A percentile compares a stretch with the other conserved stretches of the same genome.
Evolutionary conservation across 2,888 invertebrate genomes (phyloP).

Genomic region (Carterocephalus palaemon): DNA sequence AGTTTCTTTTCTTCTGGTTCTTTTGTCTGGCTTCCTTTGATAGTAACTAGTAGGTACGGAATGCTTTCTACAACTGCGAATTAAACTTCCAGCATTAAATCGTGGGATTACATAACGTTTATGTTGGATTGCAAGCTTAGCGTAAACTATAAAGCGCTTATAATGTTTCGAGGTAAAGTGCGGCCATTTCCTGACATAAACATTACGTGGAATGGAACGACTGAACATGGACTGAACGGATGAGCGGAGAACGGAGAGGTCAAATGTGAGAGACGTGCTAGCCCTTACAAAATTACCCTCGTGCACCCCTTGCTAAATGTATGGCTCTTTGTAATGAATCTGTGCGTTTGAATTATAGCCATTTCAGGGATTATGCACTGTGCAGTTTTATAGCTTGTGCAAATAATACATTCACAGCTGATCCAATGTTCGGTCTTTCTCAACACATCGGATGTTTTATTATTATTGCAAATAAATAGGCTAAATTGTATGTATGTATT

Average conservation of each 20-base stretch:
- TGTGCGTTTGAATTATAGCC: no score
- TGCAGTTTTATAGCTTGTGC: no score
- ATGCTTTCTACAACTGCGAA: no score
- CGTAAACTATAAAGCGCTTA: not conserved
- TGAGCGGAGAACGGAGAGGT: constrained; percentile 13
- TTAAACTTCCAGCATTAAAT: not conserved
- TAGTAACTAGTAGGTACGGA: no score
- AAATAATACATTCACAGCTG: no score
- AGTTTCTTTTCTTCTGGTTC: no score
- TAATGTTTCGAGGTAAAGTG: not conserved
- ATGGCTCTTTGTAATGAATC: constrained; percentile 10
- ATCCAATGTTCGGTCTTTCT: no score
- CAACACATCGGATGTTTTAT: no score
- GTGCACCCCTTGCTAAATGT: constrained; percentile 5
- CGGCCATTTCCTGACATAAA: constrained; percentile 13
- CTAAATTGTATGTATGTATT: no score
- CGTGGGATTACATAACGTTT: not conserved
- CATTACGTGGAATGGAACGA: not conserved
- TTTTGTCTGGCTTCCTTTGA: no score
- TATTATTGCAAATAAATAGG: no score
- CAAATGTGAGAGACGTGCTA: constrained; percentile 24
- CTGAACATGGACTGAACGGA: constrained; percentile 9
- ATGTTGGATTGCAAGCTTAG: not conserved
- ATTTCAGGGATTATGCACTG: no score
- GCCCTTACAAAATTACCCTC: constrained; percentile 15